phyloP scores from a whole-genome alignment of 2,888 invertebrate genomes.

The Choristoneura rosaceana region DNA sequence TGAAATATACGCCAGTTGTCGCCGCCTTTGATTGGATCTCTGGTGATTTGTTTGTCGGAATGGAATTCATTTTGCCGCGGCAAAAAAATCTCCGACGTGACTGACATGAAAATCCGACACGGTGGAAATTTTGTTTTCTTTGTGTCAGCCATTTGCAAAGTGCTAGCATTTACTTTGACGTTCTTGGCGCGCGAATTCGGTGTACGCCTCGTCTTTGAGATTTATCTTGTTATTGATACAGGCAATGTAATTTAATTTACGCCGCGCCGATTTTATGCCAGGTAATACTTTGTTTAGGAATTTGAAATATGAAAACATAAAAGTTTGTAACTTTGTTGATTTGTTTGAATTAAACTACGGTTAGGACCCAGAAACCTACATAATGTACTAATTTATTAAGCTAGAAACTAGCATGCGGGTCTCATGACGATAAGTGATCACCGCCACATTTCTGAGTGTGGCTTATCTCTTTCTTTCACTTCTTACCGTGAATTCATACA shows the following conservation, averaged over 20 bases:
- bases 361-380: no score
- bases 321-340: no score
- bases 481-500: no score
- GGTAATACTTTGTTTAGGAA: slow-evolving; percentile 20
- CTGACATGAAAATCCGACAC: slow-evolving; percentile 70
- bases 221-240: slow-evolving; percentile 52
- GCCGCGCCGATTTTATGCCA: slow-evolving; percentile 14
- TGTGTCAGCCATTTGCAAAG: slow-evolving; percentile 63
- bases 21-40: slow-evolving; percentile 68
- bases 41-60: slow-evolving; percentile 70
- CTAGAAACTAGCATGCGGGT: no score
- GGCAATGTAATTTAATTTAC: slow-evolving; percentile 33
- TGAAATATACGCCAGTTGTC: slow-evolving; percentile 54
- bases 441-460: no score
- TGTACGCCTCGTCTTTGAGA: slow-evolving; percentile 55
- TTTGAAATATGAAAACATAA: no score
- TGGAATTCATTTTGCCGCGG: slow-evolving; percentile 66
- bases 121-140: slow-evolving; percentile 68
- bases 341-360: no score
- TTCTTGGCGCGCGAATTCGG: slow-evolving; percentile 54
- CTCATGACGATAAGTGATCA: no score
- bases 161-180: slow-evolving; percentile 57
- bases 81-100: slow-evolving; percentile 70
- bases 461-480: no score
- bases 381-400: no score